These are phyloP conservation scores for Eospalax fontanierii DNA, from an alignment of 2,797 vertebrate genomes.

Conservation along the genomic window DNA sequence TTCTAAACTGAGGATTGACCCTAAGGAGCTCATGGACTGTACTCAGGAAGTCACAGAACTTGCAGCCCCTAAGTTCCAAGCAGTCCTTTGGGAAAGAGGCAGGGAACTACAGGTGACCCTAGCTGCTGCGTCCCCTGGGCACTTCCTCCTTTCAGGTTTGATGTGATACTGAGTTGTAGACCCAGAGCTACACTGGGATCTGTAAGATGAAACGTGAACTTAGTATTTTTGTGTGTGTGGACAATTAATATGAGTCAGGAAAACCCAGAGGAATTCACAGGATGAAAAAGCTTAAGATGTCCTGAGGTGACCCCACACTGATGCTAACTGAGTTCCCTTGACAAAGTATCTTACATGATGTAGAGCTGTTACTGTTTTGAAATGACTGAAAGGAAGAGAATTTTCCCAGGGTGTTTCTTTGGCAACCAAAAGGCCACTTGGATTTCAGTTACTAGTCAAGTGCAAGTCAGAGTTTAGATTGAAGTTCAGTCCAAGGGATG, in stretches of 20 bases:
- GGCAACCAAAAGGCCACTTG: slow-evolving; percentile 70
- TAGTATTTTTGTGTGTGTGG: slow-evolving; percentile 66
- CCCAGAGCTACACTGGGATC: slow-evolving; percentile 30
- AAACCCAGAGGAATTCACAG: slow-evolving; percentile 74
- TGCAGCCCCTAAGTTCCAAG: neutral
- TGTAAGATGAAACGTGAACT: slow-evolving; percentile 65
- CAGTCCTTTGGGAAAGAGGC: slow-evolving; percentile 35
- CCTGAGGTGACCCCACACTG: slow-evolving; percentile 73
- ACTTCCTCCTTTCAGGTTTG: slow-evolving; percentile 58
- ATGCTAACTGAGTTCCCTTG: slow-evolving; percentile 76
- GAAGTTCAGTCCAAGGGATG: slow-evolving; percentile 47
- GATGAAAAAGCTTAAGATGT: slow-evolving; percentile 72
- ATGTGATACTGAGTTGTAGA: slow-evolving; percentile 8
- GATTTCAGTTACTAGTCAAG: slow-evolving; percentile 68
- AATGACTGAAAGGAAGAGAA: slow-evolving; percentile 64
- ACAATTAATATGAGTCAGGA: slow-evolving; percentile 75
- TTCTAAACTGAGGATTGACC: slow-evolving; percentile 62
- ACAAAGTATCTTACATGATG: slow-evolving; percentile 70
- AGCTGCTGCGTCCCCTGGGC: slow-evolving; percentile 13
- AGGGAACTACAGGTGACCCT: slow-evolving; percentile 46
- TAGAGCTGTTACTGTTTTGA: slow-evolving; percentile 73
- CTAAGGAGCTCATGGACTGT: neutral
- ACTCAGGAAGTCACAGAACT: slow-evolving; percentile 60
- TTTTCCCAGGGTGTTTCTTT: slow-evolving; percentile 74
- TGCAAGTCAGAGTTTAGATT: slow-evolving; percentile 54